Conservation (phyloP, 2,797 vertebrate genomes). For the Harpagifer antarcticus region DNA sequence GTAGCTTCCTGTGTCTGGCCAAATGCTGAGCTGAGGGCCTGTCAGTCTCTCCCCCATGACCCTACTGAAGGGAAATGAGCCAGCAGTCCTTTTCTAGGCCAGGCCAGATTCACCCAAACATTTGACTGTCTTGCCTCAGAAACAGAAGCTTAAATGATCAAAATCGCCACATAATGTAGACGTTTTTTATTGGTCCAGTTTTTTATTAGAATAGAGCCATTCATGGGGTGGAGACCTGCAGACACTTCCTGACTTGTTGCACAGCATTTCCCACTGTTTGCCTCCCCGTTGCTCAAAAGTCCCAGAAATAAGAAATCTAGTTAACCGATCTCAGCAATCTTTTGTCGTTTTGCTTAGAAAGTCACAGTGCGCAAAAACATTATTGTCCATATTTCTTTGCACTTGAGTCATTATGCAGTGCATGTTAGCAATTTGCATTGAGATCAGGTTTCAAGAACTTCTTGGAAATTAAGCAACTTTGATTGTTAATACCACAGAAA, state of each 20-base stretch:
- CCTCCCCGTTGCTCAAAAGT: conserved; percentile 1
- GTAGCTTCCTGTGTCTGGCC: conserved; percentile 75
- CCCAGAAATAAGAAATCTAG: conserved; percentile 14
- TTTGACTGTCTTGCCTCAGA: neutral
- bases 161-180: conserved; percentile 10
- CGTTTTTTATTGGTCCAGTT: conserved; percentile 9
- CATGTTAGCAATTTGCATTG: conserved; percentile 32
- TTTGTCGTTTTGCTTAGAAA: conserved; percentile 7
- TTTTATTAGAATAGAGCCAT: conserved; percentile 17
- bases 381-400: neutral
- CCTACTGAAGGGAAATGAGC: conserved; percentile 43
- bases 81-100: conserved; percentile 35
- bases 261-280: neutral
- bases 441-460: conserved; percentile 33
- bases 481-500: conserved; percentile 46
- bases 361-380: conserved; percentile 1
- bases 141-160: conserved; percentile 17
- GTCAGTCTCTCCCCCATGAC: conserved; percentile 38
- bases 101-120: conserved; percentile 24
- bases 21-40: conserved; percentile 41
- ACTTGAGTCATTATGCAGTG: conserved; percentile 4
- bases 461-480: conserved; percentile 16
- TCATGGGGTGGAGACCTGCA: conserved; percentile 1
- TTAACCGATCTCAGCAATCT: conserved; percentile 6
- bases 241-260: neutral